Evolutionary conservation across 2,888 invertebrate species (phyloP).

Genomic region (Teleiodes luculella): DNA sequence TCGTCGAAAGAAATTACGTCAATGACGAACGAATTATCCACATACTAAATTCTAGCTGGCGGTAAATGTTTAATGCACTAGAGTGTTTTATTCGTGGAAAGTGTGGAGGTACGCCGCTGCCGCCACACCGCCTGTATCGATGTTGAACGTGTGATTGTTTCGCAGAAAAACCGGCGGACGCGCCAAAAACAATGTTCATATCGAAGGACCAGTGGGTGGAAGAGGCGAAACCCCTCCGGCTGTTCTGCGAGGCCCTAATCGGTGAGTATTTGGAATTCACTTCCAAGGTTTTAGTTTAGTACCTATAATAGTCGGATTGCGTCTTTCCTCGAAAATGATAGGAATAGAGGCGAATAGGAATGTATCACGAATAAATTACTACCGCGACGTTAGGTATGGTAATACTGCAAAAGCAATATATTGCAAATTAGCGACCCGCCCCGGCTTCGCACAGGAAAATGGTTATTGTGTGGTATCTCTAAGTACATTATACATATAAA

Average conservation of each 20-base stretch:
- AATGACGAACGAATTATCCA: not conserved
- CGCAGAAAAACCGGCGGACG: slow-evolving; percentile 81
- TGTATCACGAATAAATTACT: too few relatives aligned
- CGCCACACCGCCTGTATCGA: not conserved
- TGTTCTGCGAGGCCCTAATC: slow-evolving; percentile 88
- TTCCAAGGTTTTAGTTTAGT: not conserved
- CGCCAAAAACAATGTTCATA: slow-evolving; percentile 82
- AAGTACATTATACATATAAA: too few relatives aligned
- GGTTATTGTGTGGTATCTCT: too few relatives aligned
- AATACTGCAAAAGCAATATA: too few relatives aligned
- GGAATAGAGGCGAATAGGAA: too few relatives aligned
- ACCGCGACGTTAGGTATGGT: too few relatives aligned
- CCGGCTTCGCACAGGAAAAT: too few relatives aligned
- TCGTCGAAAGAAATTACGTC: not conserved
- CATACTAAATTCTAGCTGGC: not conserved
- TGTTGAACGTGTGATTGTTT: slow-evolving; percentile 27
- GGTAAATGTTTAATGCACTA: slow-evolving; percentile 15
- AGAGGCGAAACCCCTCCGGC: slow-evolving; percentile 80
- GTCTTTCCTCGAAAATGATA: not conserved
- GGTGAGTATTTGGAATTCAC: slow-evolving; percentile 69
- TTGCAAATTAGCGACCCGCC: too few relatives aligned
- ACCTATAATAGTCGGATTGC: not conserved
- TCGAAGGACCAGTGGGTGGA: slow-evolving; percentile 82
- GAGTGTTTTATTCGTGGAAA: slow-evolving; percentile 20
- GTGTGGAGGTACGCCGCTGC: not conserved